Conservation (phyloP, 1,140 invertebrate species). For the Megalopta genalis region DNA sequence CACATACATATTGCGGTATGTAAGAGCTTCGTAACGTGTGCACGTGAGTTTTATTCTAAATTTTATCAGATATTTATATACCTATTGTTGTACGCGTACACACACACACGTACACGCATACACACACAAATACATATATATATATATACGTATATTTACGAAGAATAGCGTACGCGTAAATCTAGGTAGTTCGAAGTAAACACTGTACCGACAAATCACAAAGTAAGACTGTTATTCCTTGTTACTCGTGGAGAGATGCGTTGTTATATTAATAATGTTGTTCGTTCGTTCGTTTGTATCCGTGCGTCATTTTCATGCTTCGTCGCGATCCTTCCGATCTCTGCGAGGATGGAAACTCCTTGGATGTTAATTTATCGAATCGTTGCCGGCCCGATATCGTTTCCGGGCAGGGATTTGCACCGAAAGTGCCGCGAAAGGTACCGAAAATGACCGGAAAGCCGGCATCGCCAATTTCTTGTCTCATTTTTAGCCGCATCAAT, state of each 20-base stretch:
- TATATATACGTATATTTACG: not conserved
- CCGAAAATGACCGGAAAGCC: no score
- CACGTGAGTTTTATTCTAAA: constrained; percentile 33
- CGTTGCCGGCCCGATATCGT: not conserved
- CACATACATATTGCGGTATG: constrained; percentile 14
- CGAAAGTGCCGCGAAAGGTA: not conserved
- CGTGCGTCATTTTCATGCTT: not conserved
- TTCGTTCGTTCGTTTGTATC: not conserved
- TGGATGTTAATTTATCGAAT: not conserved
- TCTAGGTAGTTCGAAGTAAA: constrained; percentile 1
- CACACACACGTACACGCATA: not conserved
- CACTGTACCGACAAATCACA: constrained; percentile 38
- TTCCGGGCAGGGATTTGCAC: not conserved
- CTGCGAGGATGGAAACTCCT: not conserved
- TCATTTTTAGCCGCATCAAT: no score
- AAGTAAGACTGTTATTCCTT: constrained; percentile 45
- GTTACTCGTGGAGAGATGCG: constrained; percentile 5
- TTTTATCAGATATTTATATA: constrained; percentile 31
- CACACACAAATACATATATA: not conserved
- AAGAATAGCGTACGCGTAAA: not conserved
- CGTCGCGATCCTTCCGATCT: not conserved
- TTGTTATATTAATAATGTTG: not conserved
- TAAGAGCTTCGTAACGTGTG: constrained; percentile 38
- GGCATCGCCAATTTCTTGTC: no score
- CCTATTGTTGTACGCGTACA: not conserved